phyloP scores from a whole-genome alignment of 2,888 invertebrate genomes.

The Tiliacea aurago region DNA sequence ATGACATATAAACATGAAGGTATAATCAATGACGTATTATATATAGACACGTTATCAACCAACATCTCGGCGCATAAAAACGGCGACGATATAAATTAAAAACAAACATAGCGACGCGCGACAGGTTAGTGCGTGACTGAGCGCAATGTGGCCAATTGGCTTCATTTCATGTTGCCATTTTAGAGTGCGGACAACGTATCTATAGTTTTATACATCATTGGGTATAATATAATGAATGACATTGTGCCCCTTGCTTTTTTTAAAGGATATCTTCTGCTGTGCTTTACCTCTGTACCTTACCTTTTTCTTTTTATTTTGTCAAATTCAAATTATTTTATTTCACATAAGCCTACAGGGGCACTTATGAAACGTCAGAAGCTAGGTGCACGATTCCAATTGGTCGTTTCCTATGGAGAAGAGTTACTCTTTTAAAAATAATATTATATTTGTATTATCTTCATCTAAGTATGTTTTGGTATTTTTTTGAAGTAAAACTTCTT shows the following conservation, averaged over 20 bases:
- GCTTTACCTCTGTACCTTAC: background rate
- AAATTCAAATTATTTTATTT: background rate
- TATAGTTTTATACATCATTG: too few relatives aligned
- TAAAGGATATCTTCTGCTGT: background rate
- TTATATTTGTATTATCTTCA: background rate
- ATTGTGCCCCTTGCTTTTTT: background rate
- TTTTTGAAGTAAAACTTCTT: too few relatives aligned
- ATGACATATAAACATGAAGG: background rate
- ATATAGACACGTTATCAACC: too few relatives aligned
- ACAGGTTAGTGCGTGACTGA: too few relatives aligned
- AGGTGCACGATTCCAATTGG: background rate
- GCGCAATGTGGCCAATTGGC: too few relatives aligned
- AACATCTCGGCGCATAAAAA: too few relatives aligned
- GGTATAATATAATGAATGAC: background rate
- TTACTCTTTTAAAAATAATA: background rate
- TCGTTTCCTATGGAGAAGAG: too few relatives aligned
- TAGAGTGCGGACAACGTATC: too few relatives aligned
- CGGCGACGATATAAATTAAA: too few relatives aligned
- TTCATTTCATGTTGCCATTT: too few relatives aligned
- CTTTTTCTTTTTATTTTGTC: background rate
- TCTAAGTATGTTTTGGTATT: background rate
- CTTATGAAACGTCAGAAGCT: background rate
- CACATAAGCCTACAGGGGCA: background rate
- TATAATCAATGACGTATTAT: too few relatives aligned
- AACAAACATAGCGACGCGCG: too few relatives aligned